Percentiles rank a stretch among this genome's conserved stretches.
Conservation (phyloP, 2,113 vertebrate genomes). For the Oenanthe oenanthe region DNA sequence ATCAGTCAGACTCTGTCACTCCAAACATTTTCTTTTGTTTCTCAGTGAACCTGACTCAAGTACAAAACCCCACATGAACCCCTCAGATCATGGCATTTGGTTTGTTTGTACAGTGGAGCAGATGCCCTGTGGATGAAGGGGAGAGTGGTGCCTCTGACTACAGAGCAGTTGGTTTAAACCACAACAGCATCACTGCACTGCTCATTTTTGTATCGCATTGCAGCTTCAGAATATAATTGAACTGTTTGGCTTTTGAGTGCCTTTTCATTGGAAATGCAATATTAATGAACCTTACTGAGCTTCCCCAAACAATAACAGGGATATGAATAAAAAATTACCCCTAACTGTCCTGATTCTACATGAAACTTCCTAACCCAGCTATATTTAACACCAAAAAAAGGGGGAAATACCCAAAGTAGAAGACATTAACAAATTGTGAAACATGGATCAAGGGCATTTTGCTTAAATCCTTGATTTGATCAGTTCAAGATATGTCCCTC, state of each 20-base stretch:
- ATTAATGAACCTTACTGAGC: constrained; percentile 3
- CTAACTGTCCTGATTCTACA: neutral
- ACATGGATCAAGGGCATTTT: constrained; percentile 11
- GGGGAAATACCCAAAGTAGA: neutral
- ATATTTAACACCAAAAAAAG: neutral
- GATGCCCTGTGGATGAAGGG: neutral
- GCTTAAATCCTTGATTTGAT: neutral
- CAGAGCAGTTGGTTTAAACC: neutral
- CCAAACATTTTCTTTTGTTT: neutral
- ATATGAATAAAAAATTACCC: neutral
- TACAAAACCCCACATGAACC: neutral
- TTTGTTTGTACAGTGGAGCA: neutral
- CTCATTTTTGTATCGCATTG: neutral
- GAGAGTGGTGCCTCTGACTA: neutral
- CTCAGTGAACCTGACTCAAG: neutral
- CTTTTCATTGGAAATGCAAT: constrained; percentile 12
- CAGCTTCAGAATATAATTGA: neutral
- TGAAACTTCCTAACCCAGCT: neutral
- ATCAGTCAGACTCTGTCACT: neutral
- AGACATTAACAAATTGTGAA: neutral
- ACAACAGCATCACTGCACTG: neutral
- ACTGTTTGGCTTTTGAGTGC: constrained; percentile 3
- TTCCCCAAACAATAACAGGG: neutral
- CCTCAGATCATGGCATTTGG: neutral
- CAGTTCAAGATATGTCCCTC: neutral